Evolutionary conservation across 2,113 vertebrate species (phyloP), one percentile per base, ranked within the genome.

Genomic region (Neopipo cinnamomea): DNA sequence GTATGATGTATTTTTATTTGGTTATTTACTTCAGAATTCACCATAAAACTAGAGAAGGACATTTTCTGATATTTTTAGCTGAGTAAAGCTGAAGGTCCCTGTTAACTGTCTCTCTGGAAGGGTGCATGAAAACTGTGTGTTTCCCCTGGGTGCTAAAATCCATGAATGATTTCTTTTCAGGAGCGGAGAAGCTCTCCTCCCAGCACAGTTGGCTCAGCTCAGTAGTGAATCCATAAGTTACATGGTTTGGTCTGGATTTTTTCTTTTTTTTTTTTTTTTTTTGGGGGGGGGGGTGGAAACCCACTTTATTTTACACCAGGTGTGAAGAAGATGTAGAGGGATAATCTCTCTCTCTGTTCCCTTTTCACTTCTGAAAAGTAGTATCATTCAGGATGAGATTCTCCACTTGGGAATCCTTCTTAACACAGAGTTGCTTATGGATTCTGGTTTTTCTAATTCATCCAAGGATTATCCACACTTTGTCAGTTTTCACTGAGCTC

Each of bases 401-500:
- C 61, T 92, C 50, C 52, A 47, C 56, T 93, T 76, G 70, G 67
- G 79, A 96, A 91, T 93, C 89, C 76, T 81, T 85, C 83, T 30
- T 65, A 58, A 44, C 22, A 27, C 13, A 20, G 16, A 23, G 55
- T 53, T 95, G 73, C 59, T 56, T 85, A 66, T 41, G 30, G 39
- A 77, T 41, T 63, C 53, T 67, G 61, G 33, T 31, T 89, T 96
- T 96, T 95, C 91, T 94, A 86, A 96, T 96, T 97, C 56, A 94
- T 81, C 52, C 66, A 63, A 76, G 94, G 77, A 95, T 89, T 85
- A 95, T 63, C 53, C 12, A 11, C 49, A 77, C 90, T 53, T 52
- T 33, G 68, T 80, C 35, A 31, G 18, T 84, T 76, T 82, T 93
- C 63, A 62, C 56, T 66, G 55, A 91, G 46, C 56, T 85, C 62